A percentile compares a stretch with the other conserved stretches of the same genome.
phyloP scores from a whole-genome alignment of 1,140 invertebrate species.

The Cydia pomonella region DNA sequence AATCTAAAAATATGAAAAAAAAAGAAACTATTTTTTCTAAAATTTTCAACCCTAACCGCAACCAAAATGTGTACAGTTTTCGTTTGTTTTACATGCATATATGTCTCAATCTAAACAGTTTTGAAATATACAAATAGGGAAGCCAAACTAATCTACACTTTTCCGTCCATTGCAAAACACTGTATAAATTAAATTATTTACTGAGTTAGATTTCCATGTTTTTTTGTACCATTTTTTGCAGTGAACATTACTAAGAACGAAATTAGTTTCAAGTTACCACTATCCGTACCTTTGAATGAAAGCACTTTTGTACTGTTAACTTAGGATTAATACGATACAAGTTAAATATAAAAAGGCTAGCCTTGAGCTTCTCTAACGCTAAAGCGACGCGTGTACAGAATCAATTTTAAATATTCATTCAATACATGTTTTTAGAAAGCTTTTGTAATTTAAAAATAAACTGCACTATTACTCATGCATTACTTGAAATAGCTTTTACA shows the following conservation, averaged over 20 bases:
- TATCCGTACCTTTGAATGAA: neutral
- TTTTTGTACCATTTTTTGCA: too few relatives aligned
- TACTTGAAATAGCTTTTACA: neutral
- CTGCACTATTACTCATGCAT: neutral
- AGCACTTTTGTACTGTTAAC: neutral
- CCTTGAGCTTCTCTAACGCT: neutral
- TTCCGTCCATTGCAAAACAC: too few relatives aligned
- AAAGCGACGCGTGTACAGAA: neutral
- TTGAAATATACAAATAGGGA: too few relatives aligned
- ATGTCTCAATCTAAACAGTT: too few relatives aligned
- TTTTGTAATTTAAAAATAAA: neutral
- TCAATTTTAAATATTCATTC: constrained; percentile 4
- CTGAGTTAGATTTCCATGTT: too few relatives aligned
- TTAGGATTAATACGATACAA: neutral
- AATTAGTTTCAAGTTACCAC: neutral
- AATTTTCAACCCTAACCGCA: too few relatives aligned
- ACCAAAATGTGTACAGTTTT: too few relatives aligned
- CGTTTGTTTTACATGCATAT: too few relatives aligned
- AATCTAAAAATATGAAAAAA: too few relatives aligned
- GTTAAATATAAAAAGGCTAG: neutral
- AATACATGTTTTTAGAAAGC: constrained; percentile 4
- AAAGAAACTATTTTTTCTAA: too few relatives aligned
- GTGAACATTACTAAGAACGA: neutral
- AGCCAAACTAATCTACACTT: too few relatives aligned
- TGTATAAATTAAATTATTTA: too few relatives aligned